These are phyloP conservation scores for Neuroterus valhalla DNA, from an alignment of 1,140 invertebrate genomes.

Conservation along the genomic window DNA sequence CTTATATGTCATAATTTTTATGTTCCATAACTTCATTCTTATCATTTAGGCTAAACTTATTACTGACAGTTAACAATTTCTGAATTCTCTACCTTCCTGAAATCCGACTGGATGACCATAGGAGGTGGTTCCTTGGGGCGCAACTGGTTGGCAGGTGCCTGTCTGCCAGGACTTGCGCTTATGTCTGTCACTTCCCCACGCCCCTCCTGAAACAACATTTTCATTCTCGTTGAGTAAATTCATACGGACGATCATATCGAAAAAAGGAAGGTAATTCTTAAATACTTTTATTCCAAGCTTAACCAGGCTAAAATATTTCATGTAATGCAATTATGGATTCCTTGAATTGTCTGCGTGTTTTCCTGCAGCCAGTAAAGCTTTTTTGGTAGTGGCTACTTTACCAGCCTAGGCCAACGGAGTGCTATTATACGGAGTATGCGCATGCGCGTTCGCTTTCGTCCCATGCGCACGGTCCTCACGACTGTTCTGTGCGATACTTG, in stretches of 20 bases:
- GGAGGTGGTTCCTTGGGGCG: constrained; percentile 85
- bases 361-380: too few relatives aligned
- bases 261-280: not conserved
- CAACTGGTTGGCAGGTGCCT: constrained; percentile 81
- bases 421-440: too few relatives aligned
- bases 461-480: too few relatives aligned
- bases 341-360: too few relatives aligned
- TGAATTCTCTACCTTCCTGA: constrained; percentile 85
- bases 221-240: not conserved
- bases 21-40: too few relatives aligned
- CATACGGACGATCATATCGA: not conserved
- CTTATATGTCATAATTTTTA: not conserved
- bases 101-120: constrained; percentile 94
- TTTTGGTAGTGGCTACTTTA: too few relatives aligned
- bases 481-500: too few relatives aligned
- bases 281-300: not conserved
- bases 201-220: constrained; percentile 81
- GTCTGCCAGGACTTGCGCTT: constrained; percentile 90
- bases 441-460: too few relatives aligned
- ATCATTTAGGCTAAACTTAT: constrained; percentile 16
- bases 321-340: too few relatives aligned
- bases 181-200: constrained; percentile 91
- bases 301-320: too few relatives aligned
- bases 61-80: not conserved
- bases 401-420: too few relatives aligned